Evolutionary conservation across 2,888 invertebrate species (phyloP), one percentile per base, ranked within the genome.

Genomic region (Synanthedon formicaeformis): DNA sequence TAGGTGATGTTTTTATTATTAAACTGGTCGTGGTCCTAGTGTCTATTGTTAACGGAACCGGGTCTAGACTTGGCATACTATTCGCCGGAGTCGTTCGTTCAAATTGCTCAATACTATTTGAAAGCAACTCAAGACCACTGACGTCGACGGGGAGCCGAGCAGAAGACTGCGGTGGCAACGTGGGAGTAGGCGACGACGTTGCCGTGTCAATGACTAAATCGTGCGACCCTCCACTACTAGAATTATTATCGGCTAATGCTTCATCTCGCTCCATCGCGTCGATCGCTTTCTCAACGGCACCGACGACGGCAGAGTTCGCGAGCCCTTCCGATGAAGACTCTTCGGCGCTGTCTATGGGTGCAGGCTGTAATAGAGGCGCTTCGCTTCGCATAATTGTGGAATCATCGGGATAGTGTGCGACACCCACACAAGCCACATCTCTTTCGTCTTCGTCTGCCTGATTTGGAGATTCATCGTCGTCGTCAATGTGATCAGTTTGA

Each of bases 41-140:
- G 51, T 87, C 88, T 3, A 86, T 64, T 2, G 81, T 84, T 27
- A 83, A 57, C 0, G 84, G 77, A 1, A 60, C 55, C 1, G 78
- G 66, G 13, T 85, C 85, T 55, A 83, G 58, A 3, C 59, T 56
- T 1, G 87, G 79, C 75, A 81, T 76, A 55, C 68, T 73, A 40
- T 69, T 76, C 12, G 77, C 73, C 13, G 88, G 75, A 48, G 80
- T 84, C 0, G 84, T 83, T 52, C 89, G 89, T 66, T 93, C 93
- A 61, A 93, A 92, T 63, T 94, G 94, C 54, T 93, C 94, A 56
- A 96, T 95, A 70, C 95, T 95, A 66, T 95, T 95, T 0, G 95
- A 95, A 23, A 96, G 75, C 48, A 96, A 77, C 71, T 96, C 94
- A 40, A 96, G 78, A 0, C 96, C 96, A 60, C 94, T 94, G 6